Evolutionary conservation across 2,888 invertebrate species (phyloP).

Genomic region (Drosophila colorata): DNA sequence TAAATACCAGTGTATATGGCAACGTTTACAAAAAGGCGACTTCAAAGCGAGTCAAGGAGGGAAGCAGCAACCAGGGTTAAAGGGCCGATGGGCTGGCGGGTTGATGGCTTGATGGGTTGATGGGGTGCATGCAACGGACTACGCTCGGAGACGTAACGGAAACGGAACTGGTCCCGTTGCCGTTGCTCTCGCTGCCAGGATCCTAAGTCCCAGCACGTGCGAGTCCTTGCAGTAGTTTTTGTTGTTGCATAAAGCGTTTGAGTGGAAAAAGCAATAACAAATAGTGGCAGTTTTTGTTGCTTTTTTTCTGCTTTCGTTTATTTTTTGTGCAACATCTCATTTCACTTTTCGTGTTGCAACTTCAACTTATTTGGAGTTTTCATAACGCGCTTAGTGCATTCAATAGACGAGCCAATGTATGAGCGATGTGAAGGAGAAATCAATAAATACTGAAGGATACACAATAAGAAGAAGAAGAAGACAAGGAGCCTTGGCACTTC

Average conservation of each 20-base stretch:
- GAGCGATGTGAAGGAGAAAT: conserved; percentile 7
- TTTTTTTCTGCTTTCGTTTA: conserved; percentile 16
- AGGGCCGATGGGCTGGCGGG: no score
- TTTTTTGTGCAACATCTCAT: conserved; percentile 42
- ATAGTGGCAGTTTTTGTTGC: conserved; percentile 57
- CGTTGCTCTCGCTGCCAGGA: conserved; percentile 30
- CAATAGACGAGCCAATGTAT: conserved; percentile 14
- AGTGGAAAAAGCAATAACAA: conserved; percentile 62
- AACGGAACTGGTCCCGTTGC: conserved; percentile 24
- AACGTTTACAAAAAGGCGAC: conserved; percentile 33
- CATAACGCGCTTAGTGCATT: conserved; percentile 20
- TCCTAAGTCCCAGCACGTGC: conserved; percentile 71
- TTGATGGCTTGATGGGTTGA: neutral
- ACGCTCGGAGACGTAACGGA: conserved; percentile 25
- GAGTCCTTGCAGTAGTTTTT: conserved; percentile 27
- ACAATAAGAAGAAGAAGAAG: conserved; percentile 1
- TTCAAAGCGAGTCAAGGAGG: conserved; percentile 31
- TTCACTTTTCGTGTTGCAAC: conserved; percentile 43
- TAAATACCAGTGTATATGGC: conserved; percentile 59
- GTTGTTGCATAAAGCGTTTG: conserved; percentile 14
- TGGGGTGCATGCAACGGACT: conserved; percentile 37
- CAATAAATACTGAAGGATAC: conserved; percentile 18
- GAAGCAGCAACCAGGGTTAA: no score
- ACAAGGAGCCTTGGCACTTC: conserved; percentile 17
- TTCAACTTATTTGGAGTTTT: conserved; percentile 37